Conservation (phyloP, 2,113 vertebrate genomes). For the Columba livia region DNA sequence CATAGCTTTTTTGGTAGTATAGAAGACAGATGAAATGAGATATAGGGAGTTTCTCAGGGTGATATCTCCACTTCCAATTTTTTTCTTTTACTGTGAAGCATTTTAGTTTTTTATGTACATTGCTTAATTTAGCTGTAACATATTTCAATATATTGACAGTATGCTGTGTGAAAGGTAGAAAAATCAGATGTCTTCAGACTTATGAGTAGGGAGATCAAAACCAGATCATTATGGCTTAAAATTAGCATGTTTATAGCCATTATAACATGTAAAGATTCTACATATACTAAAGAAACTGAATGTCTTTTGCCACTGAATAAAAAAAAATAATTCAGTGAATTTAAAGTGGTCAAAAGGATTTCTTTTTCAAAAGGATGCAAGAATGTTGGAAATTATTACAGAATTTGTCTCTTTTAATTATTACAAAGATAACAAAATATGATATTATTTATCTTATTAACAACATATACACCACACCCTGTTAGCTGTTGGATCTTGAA, state of each 20-base stretch:
- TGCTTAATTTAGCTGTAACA: neutral
- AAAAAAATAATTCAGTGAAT: neutral
- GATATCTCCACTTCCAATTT: neutral
- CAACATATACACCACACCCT: neutral
- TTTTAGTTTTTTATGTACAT: neutral
- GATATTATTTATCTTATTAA: neutral
- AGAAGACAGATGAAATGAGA: neutral
- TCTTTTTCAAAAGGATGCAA: neutral
- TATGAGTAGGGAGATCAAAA: neutral
- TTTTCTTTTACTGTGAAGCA: neutral
- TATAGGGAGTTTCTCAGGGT: neutral
- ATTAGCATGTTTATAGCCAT: neutral
- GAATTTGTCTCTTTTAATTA: neutral
- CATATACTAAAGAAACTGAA: neutral
- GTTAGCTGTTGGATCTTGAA: neutral
- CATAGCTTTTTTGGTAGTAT: neutral
- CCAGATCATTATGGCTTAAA: neutral
- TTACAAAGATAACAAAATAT: neutral
- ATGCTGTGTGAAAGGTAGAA: neutral
- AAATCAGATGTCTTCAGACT: neutral
- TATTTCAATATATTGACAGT: neutral
- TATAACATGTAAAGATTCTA: neutral
- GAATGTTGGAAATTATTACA: neutral
- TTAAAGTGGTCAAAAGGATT: neutral
- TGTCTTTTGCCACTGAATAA: neutral